phyloP scores from a whole-genome alignment of 2,888 invertebrate genomes.

The Panzeria rudis region DNA sequence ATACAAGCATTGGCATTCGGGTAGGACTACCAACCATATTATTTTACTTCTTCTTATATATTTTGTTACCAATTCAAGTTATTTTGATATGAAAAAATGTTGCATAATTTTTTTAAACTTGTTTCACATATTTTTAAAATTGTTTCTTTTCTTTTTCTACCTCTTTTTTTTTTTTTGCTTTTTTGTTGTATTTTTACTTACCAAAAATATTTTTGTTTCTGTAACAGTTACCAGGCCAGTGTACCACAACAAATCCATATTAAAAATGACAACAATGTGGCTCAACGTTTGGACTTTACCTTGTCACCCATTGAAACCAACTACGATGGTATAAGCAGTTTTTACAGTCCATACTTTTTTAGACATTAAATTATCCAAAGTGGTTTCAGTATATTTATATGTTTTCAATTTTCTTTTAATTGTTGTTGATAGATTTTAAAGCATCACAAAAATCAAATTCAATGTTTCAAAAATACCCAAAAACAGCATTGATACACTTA shows the following conservation, averaged over 20 bases:
- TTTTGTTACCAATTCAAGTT: conserved; percentile 9
- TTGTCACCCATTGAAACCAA: conserved; percentile 80
- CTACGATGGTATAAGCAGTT: conserved; percentile 83
- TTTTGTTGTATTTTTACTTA: conserved; percentile 34
- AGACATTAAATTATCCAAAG: conserved; percentile 77
- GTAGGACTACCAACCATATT: conserved; percentile 83
- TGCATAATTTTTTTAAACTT: conserved; percentile 56
- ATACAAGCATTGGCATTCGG: conserved; percentile 90
- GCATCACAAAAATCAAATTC: conserved; percentile 27
- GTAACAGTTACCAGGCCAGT: conserved; percentile 85
- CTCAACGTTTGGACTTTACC: conserved; percentile 82
- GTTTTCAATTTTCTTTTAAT: conserved; percentile 64
- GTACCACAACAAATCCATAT: conserved; percentile 81
- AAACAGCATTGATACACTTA: conserved; percentile 20
- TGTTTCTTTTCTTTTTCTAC: conserved; percentile 43
- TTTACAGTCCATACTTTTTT: conserved; percentile 82
- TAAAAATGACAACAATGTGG: conserved; percentile 80
- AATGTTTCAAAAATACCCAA: conserved; percentile 28
- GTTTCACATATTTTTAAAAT: conserved; percentile 41
- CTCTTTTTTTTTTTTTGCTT: conserved; percentile 48
- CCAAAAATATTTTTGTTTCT: conserved; percentile 27
- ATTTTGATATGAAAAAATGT: conserved; percentile 27
- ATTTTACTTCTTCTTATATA: conserved; percentile 14
- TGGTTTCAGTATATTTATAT: conserved; percentile 69
- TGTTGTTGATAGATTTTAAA: conserved; percentile 66